Conservation (phyloP, 2,888 invertebrate species). For the Phyto melanocephala region DNA sequence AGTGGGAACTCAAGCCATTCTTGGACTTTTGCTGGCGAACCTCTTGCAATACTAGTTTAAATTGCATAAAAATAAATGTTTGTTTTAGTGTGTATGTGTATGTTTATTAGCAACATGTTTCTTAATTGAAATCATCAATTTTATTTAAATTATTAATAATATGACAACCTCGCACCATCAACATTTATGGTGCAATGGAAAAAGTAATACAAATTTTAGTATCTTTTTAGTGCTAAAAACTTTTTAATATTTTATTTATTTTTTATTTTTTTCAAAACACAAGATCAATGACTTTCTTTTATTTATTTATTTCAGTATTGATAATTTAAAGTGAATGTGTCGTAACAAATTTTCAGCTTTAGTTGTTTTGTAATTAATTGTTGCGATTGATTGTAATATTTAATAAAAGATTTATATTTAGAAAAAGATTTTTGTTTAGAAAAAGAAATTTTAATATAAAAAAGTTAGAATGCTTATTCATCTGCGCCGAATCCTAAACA, state of each 20-base stretch:
- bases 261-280: background rate
- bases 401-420: no score
- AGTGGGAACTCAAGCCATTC: background rate
- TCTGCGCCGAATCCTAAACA: no score
- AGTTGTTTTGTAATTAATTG: constrained; percentile 68
- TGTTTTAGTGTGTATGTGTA: background rate
- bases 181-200: background rate
- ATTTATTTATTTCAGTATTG: background rate
- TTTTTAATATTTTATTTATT: background rate
- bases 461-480: no score
- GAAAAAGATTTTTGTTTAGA: no score
- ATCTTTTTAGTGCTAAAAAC: background rate
- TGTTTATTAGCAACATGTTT: constrained; percentile 69
- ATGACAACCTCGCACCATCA: constrained; percentile 63
- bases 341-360: constrained; percentile 71
- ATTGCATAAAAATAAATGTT: background rate
- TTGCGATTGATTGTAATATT: constrained; percentile 35
- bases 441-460: no score
- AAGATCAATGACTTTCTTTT: background rate
- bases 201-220: background rate
- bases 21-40: background rate
- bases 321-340: constrained; percentile 57
- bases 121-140: constrained; percentile 79
- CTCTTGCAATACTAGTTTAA: background rate
- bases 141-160: constrained; percentile 66